Base-by-base conservation (phyloP, 92 coral and sea anemone genomes). In the Bergia sp. region DNA sequence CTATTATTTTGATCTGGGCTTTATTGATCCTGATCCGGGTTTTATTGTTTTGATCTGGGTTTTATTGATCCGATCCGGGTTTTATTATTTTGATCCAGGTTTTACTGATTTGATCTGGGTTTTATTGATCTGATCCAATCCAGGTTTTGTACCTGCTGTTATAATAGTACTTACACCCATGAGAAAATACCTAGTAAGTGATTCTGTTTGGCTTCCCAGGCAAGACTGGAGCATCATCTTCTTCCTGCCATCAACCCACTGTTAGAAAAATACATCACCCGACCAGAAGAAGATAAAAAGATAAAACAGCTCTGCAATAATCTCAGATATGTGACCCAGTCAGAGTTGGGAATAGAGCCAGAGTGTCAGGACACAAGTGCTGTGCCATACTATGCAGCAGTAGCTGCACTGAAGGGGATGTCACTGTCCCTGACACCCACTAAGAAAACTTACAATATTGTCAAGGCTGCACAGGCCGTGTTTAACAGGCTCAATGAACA, bases 381-480 rank as follows among this genome's bases (percentile, higher is more conserved):
- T 2, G 92, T 82, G 16, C 98, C 98, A 0, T 95, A 91, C 83
- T 95, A 88, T 57, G 81, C 98, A 0, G 98, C 98, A 23, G 87
- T 95, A 2, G 91, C 96, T 57, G 93, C 93, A 58, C 88, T 95
- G 66, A 95, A 93, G 83, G 86, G 91, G 21, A 88, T 87, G 20
- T 42, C 93, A 1, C 72, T 93, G 82, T 91, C 92, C 10, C 74
- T 93, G 65, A 88, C 93, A 15, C 98, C 98, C 3, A 86, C 93
- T 20, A 90, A 89, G 76, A 95, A 95, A 86, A 93, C 92, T 47
- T 91, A 90, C 76, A 93, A 87, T 47, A 89, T 95, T 72, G 96
- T 95, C 13, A 93, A 89, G 77, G 98, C 96, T 1, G 98, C 98
- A 0, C 95, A 95, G 77, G 91, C 91, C 47, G 98, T 95, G 92